Evolutionary conservation across 2,797 vertebrate genomes (phyloP).

Genomic region (Acipenser transmontanus): DNA sequence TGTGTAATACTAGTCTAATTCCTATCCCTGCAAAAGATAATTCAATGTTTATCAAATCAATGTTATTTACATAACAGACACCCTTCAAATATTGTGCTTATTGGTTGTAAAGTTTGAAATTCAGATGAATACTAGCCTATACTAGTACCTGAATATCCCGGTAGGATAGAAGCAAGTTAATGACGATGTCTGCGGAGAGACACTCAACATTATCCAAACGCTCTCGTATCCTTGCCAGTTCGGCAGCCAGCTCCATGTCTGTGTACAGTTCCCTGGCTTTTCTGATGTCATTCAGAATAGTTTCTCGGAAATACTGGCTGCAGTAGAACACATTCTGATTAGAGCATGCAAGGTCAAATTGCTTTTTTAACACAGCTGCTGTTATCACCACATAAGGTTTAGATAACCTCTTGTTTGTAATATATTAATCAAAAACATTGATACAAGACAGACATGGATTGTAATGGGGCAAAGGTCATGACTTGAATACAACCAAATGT

Average conservation of each 20-base stretch:
- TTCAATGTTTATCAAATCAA: no score
- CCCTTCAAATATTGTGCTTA: no score
- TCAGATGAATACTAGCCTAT: no score
- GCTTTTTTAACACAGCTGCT: background rate
- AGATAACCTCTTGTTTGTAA: background rate
- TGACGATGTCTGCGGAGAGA: conserved; percentile 91
- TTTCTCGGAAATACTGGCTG: conserved; percentile 91
- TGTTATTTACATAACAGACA: no score
- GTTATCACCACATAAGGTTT: background rate
- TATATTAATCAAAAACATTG: background rate
- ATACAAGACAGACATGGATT: background rate
- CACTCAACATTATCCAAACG: conserved; percentile 91
- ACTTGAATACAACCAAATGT: background rate
- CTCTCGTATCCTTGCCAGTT: conserved; percentile 86
- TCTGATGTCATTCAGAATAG: conserved; percentile 88
- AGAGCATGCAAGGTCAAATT: no score
- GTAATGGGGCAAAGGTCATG: background rate
- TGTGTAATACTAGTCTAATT: no score
- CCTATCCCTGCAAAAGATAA: no score
- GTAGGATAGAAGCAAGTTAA: conserved; percentile 92
- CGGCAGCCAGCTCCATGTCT: conserved; percentile 78
- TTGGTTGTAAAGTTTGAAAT: no score
- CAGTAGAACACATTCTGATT: background rate
- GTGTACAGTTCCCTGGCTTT: conserved; percentile 85
- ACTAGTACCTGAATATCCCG: conserved; percentile 88